Base-by-base conservation (phyloP, 2,797 vertebrate species). In the Oreochromis grahami region DNA sequence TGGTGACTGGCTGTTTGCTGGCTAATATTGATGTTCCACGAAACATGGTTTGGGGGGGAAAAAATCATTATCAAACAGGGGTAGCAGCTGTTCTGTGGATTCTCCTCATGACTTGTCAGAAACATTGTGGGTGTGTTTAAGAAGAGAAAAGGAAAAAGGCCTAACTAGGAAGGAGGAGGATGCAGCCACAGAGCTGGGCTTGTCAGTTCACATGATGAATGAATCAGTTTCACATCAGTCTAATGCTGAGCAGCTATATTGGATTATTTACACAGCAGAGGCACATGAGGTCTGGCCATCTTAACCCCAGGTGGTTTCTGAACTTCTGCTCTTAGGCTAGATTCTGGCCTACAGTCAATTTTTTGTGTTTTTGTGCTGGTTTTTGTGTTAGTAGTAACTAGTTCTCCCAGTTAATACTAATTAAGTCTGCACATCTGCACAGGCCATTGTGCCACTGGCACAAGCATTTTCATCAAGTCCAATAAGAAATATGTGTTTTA, bases 171-270 rank as follows among this genome's bases (percentile, higher is more conserved):
- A 85, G 87, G 68, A 50, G 82, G 82, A 43, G 81, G 83, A 90
- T 41, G 21, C 86, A 78, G 83, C 81, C 85, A 52, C 87, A 56
- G 82, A 89, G 72, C 76, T 78, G 82, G 29, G 70, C 82, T 87
- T 95, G 94, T 95, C 95, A 95, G 89, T 89, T 94, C 89, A 91
- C 86, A 94, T 95, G 96, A 96, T 96, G 93, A 94, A 96, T 96
- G 95, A 95, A 95, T 94, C 91, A 86, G 92, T 91, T 90, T 94
- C 92, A 93, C 93, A 96, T 96, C 95, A 95, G 92, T 95, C 93
- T 95, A 94, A 94, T 93, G 90, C 93, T 90, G 92, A 93, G 86
- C 93, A 88, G 91, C 90, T 89, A 90, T 95, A 96, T 96, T 94
- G 93, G 96, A 96, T 96, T 96, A 96, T 96, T 95, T 94, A 94